Base-by-base conservation (phyloP, 2,113 vertebrate genomes). In the Pterophyllum scalare region DNA sequence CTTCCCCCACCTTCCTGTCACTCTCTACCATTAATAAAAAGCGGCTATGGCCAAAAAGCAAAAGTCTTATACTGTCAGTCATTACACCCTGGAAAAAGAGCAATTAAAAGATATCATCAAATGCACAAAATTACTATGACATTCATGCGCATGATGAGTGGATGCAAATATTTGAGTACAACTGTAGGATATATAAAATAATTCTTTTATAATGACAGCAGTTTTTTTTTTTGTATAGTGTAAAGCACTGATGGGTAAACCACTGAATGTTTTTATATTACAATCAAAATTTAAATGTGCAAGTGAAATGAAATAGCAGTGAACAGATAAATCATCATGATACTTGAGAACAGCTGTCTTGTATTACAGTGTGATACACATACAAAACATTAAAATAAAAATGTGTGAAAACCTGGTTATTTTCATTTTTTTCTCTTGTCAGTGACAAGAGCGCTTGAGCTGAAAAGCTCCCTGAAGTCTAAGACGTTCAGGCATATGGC, bases 401-500 rank as follows among this genome's bases (percentile, higher is more conserved):
- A 58, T 11, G 76, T 17, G 17, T 59, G 19, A 90, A 46, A 54
- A 78, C 74, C 10, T 58, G 4, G 40, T 22, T 75, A 10, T 58
- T 77, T 91, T 75, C 59, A 5, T 56, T 85, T 85, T 57, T 84
- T 67, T 59, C 89, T 94, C 40, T 88, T 94, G 91, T 90, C 94
- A 93, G 80, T 89, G 88, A 94, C 91, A 93, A 92, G 85, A 93
- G 89, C 57, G 82, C 79, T 88, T 87, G 94, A 92, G 87, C 92
- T 93, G 90, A 85, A 95, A 94, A 94, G 91, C 94, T 96, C 94
- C 94, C 95, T 95, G 94, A 95, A 94, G 88, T 94, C 88, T 61
- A 79, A 94, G 91, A 89, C 3, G 1, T 52, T 19, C 17, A 52
- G 7, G 17, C 6, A 52, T 52, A 52, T 54, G 52, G 8, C 19